Percentiles rank a stretch among this genome's conserved stretches.
Evolutionary conservation across 1,140 invertebrate genomes (phyloP).

Genomic region (Neotoxoptera formosana): DNA sequence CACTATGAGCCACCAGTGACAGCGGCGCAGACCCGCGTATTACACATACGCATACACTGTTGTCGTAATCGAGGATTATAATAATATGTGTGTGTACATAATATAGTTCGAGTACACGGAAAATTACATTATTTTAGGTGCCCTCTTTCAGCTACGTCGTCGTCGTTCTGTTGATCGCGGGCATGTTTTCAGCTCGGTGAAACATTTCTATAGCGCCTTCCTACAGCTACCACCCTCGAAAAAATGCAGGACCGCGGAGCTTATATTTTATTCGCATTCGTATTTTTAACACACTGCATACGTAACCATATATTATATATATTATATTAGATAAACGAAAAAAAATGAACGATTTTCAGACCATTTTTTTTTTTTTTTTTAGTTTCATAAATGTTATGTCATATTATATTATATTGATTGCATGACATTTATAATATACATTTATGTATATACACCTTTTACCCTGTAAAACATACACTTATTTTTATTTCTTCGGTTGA

Average conservation of each 20-base stretch:
- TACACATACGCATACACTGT: conserved; percentile 29
- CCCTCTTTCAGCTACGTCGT: background rate
- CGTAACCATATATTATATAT: background rate
- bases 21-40: conserved; percentile 36
- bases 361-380: background rate
- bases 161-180: background rate
- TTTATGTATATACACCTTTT: too few relatives aligned
- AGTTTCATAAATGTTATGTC: background rate
- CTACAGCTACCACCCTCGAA: background rate
- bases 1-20: conserved; percentile 51
- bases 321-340: background rate
- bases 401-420: too few relatives aligned
- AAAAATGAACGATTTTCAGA: background rate
- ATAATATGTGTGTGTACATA: background rate
- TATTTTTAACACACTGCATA: background rate
- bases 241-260: background rate
- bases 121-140: background rate
- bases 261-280: background rate
- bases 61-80: background rate
- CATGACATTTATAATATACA: too few relatives aligned
- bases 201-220: background rate
- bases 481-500: background rate
- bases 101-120: background rate
- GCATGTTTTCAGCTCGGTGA: background rate
- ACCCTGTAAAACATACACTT: background rate